Evolutionary conservation across 2,113 vertebrate species (phyloP), one percentile per base, ranked within the genome.

Genomic region (Microcebus griseorufus): DNA sequence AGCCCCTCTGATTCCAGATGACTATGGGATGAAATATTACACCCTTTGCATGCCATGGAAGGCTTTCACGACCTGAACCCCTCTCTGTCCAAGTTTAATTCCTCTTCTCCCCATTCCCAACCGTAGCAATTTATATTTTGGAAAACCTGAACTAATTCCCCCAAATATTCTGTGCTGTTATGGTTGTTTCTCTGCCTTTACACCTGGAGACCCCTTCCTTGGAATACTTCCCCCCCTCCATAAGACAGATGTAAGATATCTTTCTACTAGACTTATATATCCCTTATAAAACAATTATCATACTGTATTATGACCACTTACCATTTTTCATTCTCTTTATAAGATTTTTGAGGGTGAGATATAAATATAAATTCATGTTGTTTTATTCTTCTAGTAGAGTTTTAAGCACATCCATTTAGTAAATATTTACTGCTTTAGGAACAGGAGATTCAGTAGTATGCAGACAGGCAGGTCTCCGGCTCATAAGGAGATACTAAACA

Each of bases 351-450:
- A 94, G 48, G 14, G 22, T 78, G 9, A 78, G 25, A 67, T 65
- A 18, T 70, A 39, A 39, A 39, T 39, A 39, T 39, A 39, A 39
- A 39, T 90, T 87, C 58, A 22, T 70, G 34, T 69, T 93, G 76
- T 80, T 90, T 93, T 89, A 51, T 7, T 39, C 55, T 39, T 92
- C 16, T 67, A n/a, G 32, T 58, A 42, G 67, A 78, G 9, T 86
- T 73, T 60, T 91, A 94, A 87, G 69, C 39, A 82, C 13, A 86
- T 60, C 88, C 27, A 42, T 69, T 73, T 23, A 60, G 65, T 95
- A 83, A 93, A 62, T 96, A 78, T 93, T 88, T 81, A 37, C 34
- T 72, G 20, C 48, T 62, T 82, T 75, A 55, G 58, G 76, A 67
- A 45, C 39, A 82, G 48, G 27, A 91, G 58, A 85, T 60, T 80